These are phyloP conservation scores for Triplophysa yarkandensis DNA, from an alignment of 2,797 vertebrate genomes.

Conservation along the genomic window DNA sequence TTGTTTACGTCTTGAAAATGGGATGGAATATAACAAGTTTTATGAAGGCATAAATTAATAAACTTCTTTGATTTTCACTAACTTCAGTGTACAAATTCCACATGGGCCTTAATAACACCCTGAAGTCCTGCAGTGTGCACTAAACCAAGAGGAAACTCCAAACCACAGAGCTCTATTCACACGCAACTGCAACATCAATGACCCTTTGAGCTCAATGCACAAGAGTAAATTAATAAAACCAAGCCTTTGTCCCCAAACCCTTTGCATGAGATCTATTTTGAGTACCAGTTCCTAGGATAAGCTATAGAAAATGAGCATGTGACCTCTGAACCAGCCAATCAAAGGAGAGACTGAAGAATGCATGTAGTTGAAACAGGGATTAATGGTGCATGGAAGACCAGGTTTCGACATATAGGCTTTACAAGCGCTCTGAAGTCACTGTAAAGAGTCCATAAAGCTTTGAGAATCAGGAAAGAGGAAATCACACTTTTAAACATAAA, in stretches of 20 bases:
- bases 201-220: slow-evolving; percentile 6
- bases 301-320: slow-evolving; percentile 6
- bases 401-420: slow-evolving; percentile 50
- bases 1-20: too few species aligned
- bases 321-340: slow-evolving; percentile 21
- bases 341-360: slow-evolving; percentile 1
- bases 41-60: too few species aligned
- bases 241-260: slow-evolving; percentile 34
- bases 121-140: slow-evolving; percentile 39
- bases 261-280: neutral
- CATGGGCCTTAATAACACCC: slow-evolving; percentile 37
- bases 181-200: slow-evolving; percentile 7
- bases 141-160: slow-evolving; percentile 54
- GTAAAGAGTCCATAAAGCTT: slow-evolving; percentile 52
- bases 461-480: slow-evolving; percentile 58
- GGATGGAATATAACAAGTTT: neutral
- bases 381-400: slow-evolving; percentile 34
- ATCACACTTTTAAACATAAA: slow-evolving; percentile 62
- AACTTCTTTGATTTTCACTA: neutral
- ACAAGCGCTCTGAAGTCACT: slow-evolving; percentile 47
- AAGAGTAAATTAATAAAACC: slow-evolving; percentile 41
- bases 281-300: neutral
- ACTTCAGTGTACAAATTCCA: neutral
- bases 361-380: slow-evolving; percentile 27
- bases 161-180: slow-evolving; percentile 50